A percentile compares a stretch with the other conserved stretches of the same genome.
phyloP scores from a whole-genome alignment of 2,113 vertebrate species.

The Pionites leucogaster region DNA sequence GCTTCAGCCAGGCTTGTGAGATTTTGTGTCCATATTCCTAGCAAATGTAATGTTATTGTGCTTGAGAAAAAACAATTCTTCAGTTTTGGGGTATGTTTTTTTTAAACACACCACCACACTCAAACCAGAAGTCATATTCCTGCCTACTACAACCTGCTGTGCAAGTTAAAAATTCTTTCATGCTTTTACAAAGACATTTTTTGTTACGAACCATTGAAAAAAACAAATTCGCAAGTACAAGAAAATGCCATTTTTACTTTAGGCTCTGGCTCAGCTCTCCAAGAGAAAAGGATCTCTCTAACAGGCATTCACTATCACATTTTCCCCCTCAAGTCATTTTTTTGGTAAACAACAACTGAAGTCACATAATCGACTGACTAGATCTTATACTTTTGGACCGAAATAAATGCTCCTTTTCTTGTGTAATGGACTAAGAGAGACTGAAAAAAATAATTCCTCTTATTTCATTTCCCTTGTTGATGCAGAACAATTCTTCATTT shows the following conservation, averaged over 20 bases:
- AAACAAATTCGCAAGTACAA: not conserved
- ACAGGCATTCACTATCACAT: not conserved
- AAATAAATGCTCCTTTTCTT: conserved; percentile 43
- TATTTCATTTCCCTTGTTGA: not conserved
- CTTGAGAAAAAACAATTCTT: not conserved
- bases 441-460: not conserved
- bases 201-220: not conserved
- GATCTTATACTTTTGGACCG: conserved; percentile 7
- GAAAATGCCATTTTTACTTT: not conserved
- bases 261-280: not conserved
- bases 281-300: conserved; percentile 1
- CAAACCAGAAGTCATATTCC: not conserved
- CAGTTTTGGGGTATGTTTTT: not conserved
- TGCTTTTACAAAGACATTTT: not conserved
- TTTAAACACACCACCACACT: not conserved
- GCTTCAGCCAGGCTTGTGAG: not conserved
- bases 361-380: not conserved
- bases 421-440: conserved; percentile 1
- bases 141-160: conserved; percentile 10
- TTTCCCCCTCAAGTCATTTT: not conserved
- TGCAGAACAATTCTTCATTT: conserved; percentile 29
- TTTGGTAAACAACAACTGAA: not conserved
- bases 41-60: not conserved
- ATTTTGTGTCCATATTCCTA: not conserved
- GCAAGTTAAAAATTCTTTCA: conserved; percentile 3